These are phyloP conservation scores for Sarcophilus harrisii DNA, from an alignment of 2,797 vertebrate genomes.

Conservation along the genomic window DNA sequence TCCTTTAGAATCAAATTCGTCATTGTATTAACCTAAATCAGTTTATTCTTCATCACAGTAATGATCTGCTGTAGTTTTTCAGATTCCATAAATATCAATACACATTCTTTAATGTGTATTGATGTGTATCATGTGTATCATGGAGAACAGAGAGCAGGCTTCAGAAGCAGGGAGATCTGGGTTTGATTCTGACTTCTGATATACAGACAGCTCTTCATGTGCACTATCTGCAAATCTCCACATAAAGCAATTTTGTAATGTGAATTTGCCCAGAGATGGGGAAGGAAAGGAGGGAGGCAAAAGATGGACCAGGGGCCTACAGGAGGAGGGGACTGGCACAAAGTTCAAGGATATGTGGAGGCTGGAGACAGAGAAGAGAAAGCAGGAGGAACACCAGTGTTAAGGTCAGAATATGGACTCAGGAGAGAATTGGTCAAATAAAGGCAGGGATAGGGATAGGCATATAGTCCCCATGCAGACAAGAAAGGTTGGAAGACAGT, in stretches of 20 bases:
- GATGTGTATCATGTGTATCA: too few relatives aligned
- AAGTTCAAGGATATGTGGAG: neutral
- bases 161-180: too few relatives aligned
- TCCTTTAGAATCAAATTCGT: too few relatives aligned
- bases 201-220: too few relatives aligned
- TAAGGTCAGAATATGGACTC: neutral
- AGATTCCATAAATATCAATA: neutral
- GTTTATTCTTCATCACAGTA: neutral
- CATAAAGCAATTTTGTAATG: neutral
- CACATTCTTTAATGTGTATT: too few relatives aligned
- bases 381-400: neutral
- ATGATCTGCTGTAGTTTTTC: neutral
- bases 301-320: neutral
- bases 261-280: neutral
- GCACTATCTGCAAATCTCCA: neutral
- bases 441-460: neutral
- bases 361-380: neutral
- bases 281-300: neutral
- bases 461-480: neutral
- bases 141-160: too few relatives aligned
- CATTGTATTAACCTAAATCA: too few relatives aligned
- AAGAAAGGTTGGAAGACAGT: neutral
- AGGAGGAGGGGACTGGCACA: neutral
- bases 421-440: neutral
- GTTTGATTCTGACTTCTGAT: too few relatives aligned